phyloP scores from a whole-genome alignment of 2,113 vertebrate genomes.

The Chloroceryle aenea region DNA sequence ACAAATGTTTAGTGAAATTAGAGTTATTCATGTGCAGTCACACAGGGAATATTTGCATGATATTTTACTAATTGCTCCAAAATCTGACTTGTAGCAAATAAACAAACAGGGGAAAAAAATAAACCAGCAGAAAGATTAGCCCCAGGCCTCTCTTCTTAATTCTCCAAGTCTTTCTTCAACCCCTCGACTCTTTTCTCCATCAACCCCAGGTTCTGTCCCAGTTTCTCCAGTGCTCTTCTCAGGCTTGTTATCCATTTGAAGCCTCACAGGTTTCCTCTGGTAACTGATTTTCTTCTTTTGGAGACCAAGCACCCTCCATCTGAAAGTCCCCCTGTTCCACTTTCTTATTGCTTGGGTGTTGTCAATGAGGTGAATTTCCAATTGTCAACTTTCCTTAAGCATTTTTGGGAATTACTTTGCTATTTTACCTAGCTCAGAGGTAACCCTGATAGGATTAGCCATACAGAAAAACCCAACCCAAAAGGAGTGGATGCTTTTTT shows the following conservation, averaged over 20 bases:
- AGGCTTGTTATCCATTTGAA: background rate
- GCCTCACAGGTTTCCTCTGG: background rate
- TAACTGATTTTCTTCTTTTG: background rate
- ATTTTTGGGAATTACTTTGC: background rate
- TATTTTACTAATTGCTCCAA: conserved; percentile 81
- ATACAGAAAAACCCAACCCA: background rate
- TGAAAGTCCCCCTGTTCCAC: background rate
- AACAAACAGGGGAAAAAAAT: conserved; percentile 53
- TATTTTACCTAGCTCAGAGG: background rate
- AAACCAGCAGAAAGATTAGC: conserved; percentile 65
- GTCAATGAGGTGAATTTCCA: background rate
- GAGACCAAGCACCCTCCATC: background rate
- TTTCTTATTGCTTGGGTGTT: background rate
- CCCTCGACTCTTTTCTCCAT: background rate
- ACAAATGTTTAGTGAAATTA: conserved; percentile 76
- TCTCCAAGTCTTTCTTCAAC: conserved; percentile 36
- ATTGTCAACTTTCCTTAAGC: background rate
- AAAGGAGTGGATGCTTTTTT: background rate
- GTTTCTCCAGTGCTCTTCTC: background rate
- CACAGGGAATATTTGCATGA: conserved; percentile 82
- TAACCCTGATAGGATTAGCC: background rate
- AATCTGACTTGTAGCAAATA: conserved; percentile 74
- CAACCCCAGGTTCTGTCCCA: background rate
- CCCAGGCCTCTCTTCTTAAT: conserved; percentile 38
- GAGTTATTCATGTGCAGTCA: conserved; percentile 78